Conservation (phyloP, 2,113 vertebrate genomes). For the Peromyscus californicus region DNA sequence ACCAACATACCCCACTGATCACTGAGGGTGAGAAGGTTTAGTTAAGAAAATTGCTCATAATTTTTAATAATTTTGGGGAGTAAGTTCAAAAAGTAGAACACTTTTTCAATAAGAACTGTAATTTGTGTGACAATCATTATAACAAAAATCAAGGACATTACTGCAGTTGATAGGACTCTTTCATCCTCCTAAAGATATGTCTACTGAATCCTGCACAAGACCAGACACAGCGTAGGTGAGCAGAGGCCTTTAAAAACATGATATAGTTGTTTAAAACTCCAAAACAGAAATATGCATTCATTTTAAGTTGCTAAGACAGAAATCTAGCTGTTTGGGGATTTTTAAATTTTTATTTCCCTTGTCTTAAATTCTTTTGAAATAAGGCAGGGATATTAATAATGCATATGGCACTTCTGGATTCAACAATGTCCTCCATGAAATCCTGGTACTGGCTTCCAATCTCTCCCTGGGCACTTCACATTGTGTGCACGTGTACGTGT, state of each 20-base stretch:
- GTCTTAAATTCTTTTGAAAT: conserved; percentile 53
- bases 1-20: not conserved
- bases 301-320: conserved; percentile 20
- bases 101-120: not conserved
- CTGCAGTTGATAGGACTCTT: not conserved
- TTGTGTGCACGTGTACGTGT: fast-evolving
- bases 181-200: not conserved
- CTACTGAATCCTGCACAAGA: conserved; percentile 18
- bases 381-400: not conserved
- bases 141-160: not conserved
- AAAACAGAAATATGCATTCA: not conserved
- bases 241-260: not conserved
- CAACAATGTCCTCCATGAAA: conserved; percentile 8
- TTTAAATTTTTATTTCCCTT: not conserved
- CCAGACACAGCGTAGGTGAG: not conserved
- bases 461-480: not conserved
- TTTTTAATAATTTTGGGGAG: not conserved
- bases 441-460: conserved; percentile 37
- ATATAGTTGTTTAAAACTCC: not conserved
- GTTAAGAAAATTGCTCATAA: conserved; percentile 23
- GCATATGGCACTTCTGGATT: not conserved
- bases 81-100: not conserved
- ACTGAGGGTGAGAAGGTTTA: not conserved
- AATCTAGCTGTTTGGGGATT: conserved; percentile 19
- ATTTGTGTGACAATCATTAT: not conserved